Evolutionary conservation across 2,888 invertebrate genomes (phyloP).

Genomic region (Zeuzera pyrina): DNA sequence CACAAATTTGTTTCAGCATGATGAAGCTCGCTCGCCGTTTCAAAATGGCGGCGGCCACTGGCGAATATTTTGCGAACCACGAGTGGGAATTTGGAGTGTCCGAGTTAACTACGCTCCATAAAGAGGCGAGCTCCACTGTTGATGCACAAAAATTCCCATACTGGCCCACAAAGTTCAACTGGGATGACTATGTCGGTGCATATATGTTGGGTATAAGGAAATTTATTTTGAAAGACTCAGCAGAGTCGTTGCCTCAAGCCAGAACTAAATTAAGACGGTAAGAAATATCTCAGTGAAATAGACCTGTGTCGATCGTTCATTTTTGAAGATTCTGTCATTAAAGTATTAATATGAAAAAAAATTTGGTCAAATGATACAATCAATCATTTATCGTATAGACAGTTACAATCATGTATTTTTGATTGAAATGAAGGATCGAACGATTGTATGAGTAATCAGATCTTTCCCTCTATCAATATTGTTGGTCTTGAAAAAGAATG

Average conservation of each 20-base stretch:
- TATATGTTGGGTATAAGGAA: constrained; percentile 89
- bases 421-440: no score
- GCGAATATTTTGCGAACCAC: constrained; percentile 88
- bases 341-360: no score
- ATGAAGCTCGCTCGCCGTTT: constrained; percentile 87
- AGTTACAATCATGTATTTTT: no score
- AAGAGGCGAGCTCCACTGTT: constrained; percentile 59
- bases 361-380: no score
- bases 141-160: constrained; percentile 77
- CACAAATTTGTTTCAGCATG: constrained; percentile 76
- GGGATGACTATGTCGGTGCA: constrained; percentile 85
- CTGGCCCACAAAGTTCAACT: constrained; percentile 75
- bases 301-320: no score
- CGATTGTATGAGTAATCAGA: no score
- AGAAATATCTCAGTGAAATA: constrained; percentile 16
- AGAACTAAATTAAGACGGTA: constrained; percentile 78
- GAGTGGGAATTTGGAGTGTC: constrained; percentile 86
- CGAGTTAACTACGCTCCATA: constrained; percentile 74
- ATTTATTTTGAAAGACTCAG: constrained; percentile 84
- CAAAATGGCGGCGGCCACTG: constrained; percentile 82
- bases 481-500: no score
- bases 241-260: constrained; percentile 76
- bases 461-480: no score
- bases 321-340: no score
- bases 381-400: no score